Evolutionary conservation across 2,888 invertebrate genomes (phyloP), one percentile per base, ranked within the genome.

Genomic region (Morpho helenor): DNA sequence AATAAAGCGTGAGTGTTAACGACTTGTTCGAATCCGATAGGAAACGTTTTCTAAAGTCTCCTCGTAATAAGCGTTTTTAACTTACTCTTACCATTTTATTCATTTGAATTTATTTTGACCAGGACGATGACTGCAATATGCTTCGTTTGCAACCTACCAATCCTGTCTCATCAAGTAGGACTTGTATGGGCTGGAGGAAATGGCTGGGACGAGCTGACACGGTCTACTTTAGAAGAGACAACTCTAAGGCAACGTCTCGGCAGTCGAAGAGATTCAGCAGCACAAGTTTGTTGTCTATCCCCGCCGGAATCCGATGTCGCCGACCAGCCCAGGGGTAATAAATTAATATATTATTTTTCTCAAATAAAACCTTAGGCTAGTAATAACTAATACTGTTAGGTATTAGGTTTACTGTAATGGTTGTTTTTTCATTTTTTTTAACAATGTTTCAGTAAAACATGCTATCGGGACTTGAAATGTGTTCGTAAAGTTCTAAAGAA

Each of bases 61-160:
- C 16, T 16, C 16, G 4, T 31, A 31, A 5, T 31, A 5, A 3
- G 2, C 31, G 4, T 5, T 5, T 31, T 31, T 3, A 31, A 31
- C 31, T 31, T 31, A 31, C 31, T 31, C 9, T 42, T 50, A 43
- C 22, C 9, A 22, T 9, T 8, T 44, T 10, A 46, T 46, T 46
- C 16, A 53, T 8, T 16, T 16, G n/a, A 40, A 40, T 53, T 10
- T 46, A 67, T 85, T 68, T 78, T 81, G 69, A 52, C 68, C 94
- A 97, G 97, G 94, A 96, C 95, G 82, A 96, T 97, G 96, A 96
- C 96, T 79, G 95, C 97, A 84, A 95, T 97, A 92, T 98, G 98
- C 92, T 98, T 98, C 92, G 97, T 98, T 75, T 98, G 98, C 95
- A 97, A 98, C 91, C 93, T 97, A 79, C 97, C 98, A 74, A 97